Conservation (phyloP, 2,888 invertebrate species). For the Acanthopleura granulata region DNA sequence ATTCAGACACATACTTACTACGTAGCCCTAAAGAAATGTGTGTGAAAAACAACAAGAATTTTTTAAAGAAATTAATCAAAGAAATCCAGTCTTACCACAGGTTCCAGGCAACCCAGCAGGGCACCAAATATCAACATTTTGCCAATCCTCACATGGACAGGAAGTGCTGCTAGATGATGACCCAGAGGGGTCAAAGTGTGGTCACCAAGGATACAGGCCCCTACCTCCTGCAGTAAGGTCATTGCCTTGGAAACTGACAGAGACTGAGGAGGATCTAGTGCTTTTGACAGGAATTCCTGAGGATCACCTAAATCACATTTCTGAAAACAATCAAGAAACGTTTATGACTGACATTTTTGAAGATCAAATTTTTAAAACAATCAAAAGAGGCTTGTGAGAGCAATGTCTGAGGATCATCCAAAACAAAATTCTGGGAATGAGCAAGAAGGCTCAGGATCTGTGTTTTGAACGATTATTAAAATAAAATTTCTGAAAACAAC, state of each 20-base stretch:
- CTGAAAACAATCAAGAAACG: constrained; percentile 42
- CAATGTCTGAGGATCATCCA: no score
- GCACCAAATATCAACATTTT: constrained; percentile 66
- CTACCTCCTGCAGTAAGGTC: constrained; percentile 59
- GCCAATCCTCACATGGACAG: constrained; percentile 65
- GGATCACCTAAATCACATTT: constrained; percentile 64
- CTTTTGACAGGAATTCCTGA: constrained; percentile 54
- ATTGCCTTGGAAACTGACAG: constrained; percentile 57
- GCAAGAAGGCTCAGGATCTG: no score
- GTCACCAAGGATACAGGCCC: constrained; percentile 55
- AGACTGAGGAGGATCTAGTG: constrained; percentile 59
- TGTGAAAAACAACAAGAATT: no score
- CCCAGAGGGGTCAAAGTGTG: constrained; percentile 63
- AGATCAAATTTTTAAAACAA: no score
- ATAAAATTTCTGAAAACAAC: no score
- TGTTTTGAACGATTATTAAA: no score
- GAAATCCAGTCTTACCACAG: constrained; percentile 54
- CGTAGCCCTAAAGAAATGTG: no score
- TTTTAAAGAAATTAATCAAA: background rate
- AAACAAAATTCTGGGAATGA: no score
- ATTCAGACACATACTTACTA: no score
- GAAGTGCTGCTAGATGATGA: constrained; percentile 63
- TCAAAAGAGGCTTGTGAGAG: no score
- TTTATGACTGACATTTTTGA: no score
- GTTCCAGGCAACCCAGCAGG: constrained; percentile 64